Evolutionary conservation across 2,797 vertebrate species (phyloP).

Genomic region (Ctenopoma multispine): DNA sequence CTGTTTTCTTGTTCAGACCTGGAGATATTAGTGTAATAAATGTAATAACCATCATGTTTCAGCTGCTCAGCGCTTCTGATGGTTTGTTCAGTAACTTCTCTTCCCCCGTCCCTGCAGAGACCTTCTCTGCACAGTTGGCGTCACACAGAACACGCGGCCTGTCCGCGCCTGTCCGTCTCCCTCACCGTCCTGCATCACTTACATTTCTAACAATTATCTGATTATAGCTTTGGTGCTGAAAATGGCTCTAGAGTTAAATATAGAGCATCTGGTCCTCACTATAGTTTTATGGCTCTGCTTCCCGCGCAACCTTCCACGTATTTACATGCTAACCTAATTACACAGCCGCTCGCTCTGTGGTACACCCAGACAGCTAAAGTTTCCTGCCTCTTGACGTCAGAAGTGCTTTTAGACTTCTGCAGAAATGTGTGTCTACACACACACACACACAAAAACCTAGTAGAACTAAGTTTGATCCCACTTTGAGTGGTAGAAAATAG

Average conservation of each 20-base stretch:
- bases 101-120: too few species aligned
- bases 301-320: constrained; percentile 81
- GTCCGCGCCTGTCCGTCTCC: constrained; percentile 56
- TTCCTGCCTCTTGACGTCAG: constrained; percentile 86
- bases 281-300: constrained; percentile 79
- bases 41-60: not conserved
- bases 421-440: constrained; percentile 38
- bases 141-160: constrained; percentile 41
- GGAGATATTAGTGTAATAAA: not conserved
- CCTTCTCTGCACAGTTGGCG: constrained; percentile 1
- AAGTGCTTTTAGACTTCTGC: constrained; percentile 67
- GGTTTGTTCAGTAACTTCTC: not conserved
- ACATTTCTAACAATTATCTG: constrained; percentile 82
- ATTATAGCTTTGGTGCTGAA: constrained; percentile 77
- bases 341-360: constrained; percentile 79
- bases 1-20: not conserved
- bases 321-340: constrained; percentile 87
- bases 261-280: constrained; percentile 82
- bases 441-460: constrained; percentile 1
- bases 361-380: constrained; percentile 78
- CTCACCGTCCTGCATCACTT: constrained; percentile 68
- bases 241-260: constrained; percentile 81
- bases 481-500: constrained; percentile 56
- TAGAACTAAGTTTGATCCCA: constrained; percentile 34
- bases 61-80: not conserved